phyloP scores from a whole-genome alignment of 1,140 invertebrate species.

The Mylabris phalerata region DNA sequence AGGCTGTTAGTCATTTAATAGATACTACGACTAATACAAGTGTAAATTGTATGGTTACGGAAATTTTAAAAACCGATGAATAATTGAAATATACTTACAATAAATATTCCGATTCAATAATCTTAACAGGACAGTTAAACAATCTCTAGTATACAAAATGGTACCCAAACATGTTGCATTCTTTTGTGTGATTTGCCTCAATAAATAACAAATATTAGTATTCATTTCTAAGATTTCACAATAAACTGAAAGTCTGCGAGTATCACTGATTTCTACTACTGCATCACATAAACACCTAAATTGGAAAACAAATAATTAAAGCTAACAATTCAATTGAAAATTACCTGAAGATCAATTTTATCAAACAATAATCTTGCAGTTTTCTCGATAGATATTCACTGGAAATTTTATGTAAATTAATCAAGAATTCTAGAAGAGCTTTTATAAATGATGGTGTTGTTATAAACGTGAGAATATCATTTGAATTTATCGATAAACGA shows the following conservation, averaged over 20 bases:
- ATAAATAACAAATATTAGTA: constrained; percentile 41
- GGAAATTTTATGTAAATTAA: neutral
- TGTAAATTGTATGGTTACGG: constrained; percentile 7
- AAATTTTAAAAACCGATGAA: neutral
- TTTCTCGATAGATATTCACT: neutral
- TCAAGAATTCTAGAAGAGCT: neutral
- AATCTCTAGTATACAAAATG: constrained; percentile 44
- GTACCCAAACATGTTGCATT: constrained; percentile 40
- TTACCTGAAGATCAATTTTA: neutral
- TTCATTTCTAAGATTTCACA: constrained; percentile 48
- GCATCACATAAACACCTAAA: constrained; percentile 38
- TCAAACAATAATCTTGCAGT: constrained; percentile 2
- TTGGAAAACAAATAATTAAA: constrained; percentile 2
- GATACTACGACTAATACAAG: constrained; percentile 5
- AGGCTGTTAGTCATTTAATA: neutral
- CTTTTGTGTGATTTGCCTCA: constrained; percentile 41
- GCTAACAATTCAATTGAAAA: neutral
- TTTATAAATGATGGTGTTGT: constrained; percentile 7
- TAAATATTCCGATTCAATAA: constrained; percentile 45
- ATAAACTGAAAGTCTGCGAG: constrained; percentile 40
- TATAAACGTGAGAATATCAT: neutral
- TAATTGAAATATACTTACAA: constrained; percentile 39
- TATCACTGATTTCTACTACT: constrained; percentile 32
- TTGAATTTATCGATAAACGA: too few relatives aligned
- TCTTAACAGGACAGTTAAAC: constrained; percentile 41